Base-by-base conservation (phyloP, 2,797 vertebrate species). In the Serranus cabrilla region DNA sequence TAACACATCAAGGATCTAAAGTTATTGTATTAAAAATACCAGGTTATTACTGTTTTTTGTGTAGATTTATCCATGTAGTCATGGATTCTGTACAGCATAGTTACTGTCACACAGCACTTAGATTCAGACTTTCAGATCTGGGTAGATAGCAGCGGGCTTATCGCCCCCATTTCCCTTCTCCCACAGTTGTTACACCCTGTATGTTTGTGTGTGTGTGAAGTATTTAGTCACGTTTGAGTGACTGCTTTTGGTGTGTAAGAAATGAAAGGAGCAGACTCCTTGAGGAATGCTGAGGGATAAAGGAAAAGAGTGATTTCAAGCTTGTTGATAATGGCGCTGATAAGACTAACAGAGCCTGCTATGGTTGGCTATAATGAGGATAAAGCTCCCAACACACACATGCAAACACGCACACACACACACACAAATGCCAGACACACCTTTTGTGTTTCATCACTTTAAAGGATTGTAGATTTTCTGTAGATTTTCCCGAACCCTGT, bases 261-360 rank as follows among this genome's bases (percentile, higher is more conserved):
- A 85, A 78, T 74, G 61, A 87, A 88, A 86, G 66, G 68, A 75
- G 59, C 74, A 55, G 63, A 76, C 81, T 73, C 80, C 55, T 81
- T 20, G 31, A 77, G 77, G 71, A 87, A 60, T 14, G 57, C 87
- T 87, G 78, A 85, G 57, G 39, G 42, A 59, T 51, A 59, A 71
- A 87, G 82, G 81, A 87, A 90, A 83, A 62, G 74, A 64, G 71
- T 27, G 56, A 85, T 91, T 84, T 87, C 43, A 86, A 72, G 84
- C 80, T 63, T 87, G 82, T 86, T 89, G 89, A 88, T 88, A 87
- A 88, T 77, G 67, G 68, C 21, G 8, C 78, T 68, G 92, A 92
- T 91, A 92, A 82, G 74, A 76, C 66, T 31, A 85, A 86, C 83
- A 86, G 61, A 84, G 82, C 46, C 70, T n/a, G 75, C 60, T 87